Percentiles rank a stretch among this genome's conserved stretches.
Evolutionary conservation across 2,113 vertebrate species (phyloP).

Genomic region (Rhadina sibilatrix): DNA sequence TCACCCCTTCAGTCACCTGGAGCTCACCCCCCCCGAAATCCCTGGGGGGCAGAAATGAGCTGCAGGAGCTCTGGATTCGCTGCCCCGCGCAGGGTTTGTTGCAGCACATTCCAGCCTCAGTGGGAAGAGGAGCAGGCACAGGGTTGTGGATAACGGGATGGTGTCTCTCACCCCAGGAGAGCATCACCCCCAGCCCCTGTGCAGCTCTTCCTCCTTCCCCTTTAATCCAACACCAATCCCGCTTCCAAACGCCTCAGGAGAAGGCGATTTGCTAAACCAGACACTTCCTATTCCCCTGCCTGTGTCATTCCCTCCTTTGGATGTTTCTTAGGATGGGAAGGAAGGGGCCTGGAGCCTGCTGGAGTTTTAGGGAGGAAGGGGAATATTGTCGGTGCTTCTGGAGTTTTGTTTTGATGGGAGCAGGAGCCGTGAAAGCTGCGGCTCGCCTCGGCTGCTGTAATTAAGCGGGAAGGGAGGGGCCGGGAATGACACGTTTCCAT

Average conservation of each 20-base stretch:
- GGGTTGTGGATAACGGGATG: accelerated
- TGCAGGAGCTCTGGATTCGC: accelerated
- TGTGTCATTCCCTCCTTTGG: background rate
- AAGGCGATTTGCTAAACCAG: background rate
- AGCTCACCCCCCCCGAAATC: background rate
- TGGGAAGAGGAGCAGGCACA: background rate
- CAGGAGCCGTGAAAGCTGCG: background rate
- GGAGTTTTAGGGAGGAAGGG: background rate
- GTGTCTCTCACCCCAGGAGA: background rate
- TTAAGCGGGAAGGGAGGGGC: background rate
- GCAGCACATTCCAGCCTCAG: accelerated
- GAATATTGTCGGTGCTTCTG: background rate
- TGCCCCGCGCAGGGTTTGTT: background rate
- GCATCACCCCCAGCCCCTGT: background rate
- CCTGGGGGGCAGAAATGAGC: accelerated
- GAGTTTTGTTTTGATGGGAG: background rate
- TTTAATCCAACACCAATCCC: background rate
- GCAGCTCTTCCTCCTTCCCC: background rate
- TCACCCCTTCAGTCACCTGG: background rate
- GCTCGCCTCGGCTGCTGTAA: background rate
- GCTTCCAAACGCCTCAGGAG: background rate
- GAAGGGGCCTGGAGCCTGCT: background rate
- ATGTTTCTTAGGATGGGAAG: background rate
- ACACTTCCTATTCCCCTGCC: background rate
- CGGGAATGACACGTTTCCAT: background rate